Evolutionary conservation across 2,113 vertebrate species (phyloP).

Genomic region (Cebidichthys violaceus): DNA sequence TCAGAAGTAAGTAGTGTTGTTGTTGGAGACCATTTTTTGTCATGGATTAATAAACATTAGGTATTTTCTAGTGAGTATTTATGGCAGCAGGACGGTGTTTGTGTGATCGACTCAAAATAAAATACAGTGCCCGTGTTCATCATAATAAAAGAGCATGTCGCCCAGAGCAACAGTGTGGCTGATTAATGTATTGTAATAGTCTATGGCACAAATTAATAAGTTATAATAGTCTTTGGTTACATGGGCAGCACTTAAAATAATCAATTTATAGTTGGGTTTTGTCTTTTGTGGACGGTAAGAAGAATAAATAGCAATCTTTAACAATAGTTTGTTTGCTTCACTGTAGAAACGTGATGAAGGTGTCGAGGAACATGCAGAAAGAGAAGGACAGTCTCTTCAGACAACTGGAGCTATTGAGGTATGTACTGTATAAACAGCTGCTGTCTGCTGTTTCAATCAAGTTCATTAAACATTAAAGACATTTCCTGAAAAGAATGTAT

Average conservation of each 20-base stretch:
- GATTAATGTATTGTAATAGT: background rate
- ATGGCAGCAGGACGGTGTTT: background rate
- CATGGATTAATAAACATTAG: background rate
- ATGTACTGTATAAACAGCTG: conserved; percentile 80
- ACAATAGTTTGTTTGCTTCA: conserved; percentile 1
- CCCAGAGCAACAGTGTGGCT: background rate
- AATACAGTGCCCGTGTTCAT: background rate
- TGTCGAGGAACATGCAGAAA: conserved; percentile 96
- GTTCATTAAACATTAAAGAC: background rate
- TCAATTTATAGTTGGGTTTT: background rate
- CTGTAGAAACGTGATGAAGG: conserved; percentile 88
- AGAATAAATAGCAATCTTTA: background rate
- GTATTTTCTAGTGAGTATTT: background rate
- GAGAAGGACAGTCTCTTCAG: conserved; percentile 93
- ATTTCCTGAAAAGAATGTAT: too few species aligned
- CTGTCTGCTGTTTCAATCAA: background rate
- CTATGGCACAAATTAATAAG: background rate
- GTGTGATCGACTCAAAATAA: background rate
- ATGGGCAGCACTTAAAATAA: background rate
- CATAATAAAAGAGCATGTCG: background rate
- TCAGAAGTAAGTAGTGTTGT: background rate
- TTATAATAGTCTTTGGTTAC: background rate
- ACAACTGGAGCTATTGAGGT: conserved; percentile 95
- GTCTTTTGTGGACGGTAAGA: background rate
- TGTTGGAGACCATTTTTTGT: background rate